Evolutionary conservation across 2,888 invertebrate genomes (phyloP).

Genomic region (Luperina testacea): DNA sequence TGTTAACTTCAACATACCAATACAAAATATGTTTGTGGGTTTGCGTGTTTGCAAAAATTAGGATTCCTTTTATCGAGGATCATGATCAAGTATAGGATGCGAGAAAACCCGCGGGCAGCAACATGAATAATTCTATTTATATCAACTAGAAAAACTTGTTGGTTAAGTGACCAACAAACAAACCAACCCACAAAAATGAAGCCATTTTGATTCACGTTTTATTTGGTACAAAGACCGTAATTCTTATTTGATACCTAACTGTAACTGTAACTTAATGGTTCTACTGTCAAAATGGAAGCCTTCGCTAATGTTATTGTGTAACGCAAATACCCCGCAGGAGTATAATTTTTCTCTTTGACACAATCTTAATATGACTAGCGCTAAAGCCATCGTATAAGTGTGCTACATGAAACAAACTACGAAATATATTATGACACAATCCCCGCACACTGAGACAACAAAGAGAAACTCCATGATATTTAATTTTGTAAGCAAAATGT

Average conservation of each 20-base stretch:
- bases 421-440: background rate
- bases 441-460: conserved; percentile 50
- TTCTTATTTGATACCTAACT: background rate
- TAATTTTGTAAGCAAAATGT: conserved; percentile 18
- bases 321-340: too few relatives aligned
- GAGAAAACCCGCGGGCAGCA: background rate
- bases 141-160: background rate
- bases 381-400: background rate
- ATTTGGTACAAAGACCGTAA: background rate
- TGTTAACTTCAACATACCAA: background rate
- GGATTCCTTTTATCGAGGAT: background rate
- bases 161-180: background rate
- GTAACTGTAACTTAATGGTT: background rate
- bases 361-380: background rate
- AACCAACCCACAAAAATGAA: background rate
- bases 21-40: too few relatives aligned
- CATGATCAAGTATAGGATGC: background rate
- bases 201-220: background rate
- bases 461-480: conserved; percentile 46
- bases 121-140: background rate
- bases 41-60: background rate
- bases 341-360: background rate
- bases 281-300: too few relatives aligned
- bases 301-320: too few relatives aligned
- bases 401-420: conserved; percentile 10